Conservation (phyloP, 2,888 invertebrate species). For the Lasioglossum villosulum region DNA sequence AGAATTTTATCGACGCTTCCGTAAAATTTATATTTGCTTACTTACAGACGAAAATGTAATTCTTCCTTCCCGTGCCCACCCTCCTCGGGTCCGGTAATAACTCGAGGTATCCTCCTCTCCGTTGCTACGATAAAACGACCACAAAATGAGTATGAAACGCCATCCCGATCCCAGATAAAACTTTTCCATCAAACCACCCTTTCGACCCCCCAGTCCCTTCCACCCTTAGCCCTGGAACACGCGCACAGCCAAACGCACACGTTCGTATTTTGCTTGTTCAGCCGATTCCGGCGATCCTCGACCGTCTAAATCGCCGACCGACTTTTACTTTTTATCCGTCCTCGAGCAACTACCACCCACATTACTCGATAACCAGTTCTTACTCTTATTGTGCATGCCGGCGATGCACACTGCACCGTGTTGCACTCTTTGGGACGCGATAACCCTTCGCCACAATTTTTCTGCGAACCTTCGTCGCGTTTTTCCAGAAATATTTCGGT, state of each 20-base stretch:
- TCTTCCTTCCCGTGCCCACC: constrained; percentile 8
- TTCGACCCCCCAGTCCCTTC: background rate
- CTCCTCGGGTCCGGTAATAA: constrained; percentile 29
- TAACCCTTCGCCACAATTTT: background rate
- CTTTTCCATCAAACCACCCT: constrained; percentile 53
- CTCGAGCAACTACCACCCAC: constrained; percentile 22
- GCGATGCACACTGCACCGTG: background rate
- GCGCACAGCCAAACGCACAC: background rate
- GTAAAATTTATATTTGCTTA: constrained; percentile 58
- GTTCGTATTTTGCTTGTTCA: constrained; percentile 48
- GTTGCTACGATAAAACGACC: constrained; percentile 47
- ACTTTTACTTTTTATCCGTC: constrained; percentile 16
- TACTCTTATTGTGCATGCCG: background rate
- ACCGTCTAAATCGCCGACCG: constrained; percentile 36
- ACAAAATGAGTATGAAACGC: constrained; percentile 59
- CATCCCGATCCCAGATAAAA: constrained; percentile 56
- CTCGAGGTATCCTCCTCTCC: constrained; percentile 25
- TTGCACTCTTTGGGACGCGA: background rate
- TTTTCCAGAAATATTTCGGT: background rate
- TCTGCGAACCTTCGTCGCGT: background rate
- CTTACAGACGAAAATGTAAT: constrained; percentile 54
- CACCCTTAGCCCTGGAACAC: background rate
- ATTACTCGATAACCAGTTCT: constrained; percentile 31
- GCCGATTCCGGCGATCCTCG: constrained; percentile 51
- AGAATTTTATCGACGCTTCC: constrained; percentile 47